Base-by-base conservation (phyloP, 1,140 invertebrate genomes). In the Drosophila bipectinata region DNA sequence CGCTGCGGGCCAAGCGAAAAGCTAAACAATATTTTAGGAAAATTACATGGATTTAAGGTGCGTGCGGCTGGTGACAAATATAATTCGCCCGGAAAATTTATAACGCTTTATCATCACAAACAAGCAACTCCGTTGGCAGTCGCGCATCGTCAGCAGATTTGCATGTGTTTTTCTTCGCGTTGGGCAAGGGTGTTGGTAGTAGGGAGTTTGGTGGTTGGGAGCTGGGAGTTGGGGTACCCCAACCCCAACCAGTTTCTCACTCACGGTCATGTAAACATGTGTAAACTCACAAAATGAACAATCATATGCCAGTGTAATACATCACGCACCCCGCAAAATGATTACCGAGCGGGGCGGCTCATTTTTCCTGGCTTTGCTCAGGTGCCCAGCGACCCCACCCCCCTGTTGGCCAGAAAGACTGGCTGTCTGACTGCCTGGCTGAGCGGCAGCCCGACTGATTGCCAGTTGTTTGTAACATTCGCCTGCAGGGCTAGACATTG, bases 231-330 rank as follows among this genome's bases (percentile, higher is more conserved):
- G 34, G 34, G 34, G 34, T 10, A 34, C 2, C 8, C 10, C 8
- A 10, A 10, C 9, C 32, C 0, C 32, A 34, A 49, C 24, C 48
- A 18, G 15, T 24, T 9, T 15, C 48, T 2, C n/a, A 34, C 59
- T 45, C 61, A 39, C 64, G 59, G 58, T 69, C 77, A 63, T 85
- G 82, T 77, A 85, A 81, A 87, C 83, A 87, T 76, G 83, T 87
- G 83, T 88, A 87, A 88, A 87, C 79, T 88, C 72, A 71, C 63
- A 69, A 83, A 87, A 87, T 87, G 83, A 87, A 87, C 82, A 87
- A 88, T 87, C 82, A 87, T 82, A 87, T 61, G 72, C 62, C 66
- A 82, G 71, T 77, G 76, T 83, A 88, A 87, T 87, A 83, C 83
- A 87, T 87, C 83, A 87, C 67, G 67, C 82, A 82, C 69, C 59